Percentiles rank a stretch among this genome's conserved stretches.
These are phyloP conservation scores for Larimichthys polyactis DNA, from an alignment of 2,113 vertebrate species.

Conservation along the genomic window DNA sequence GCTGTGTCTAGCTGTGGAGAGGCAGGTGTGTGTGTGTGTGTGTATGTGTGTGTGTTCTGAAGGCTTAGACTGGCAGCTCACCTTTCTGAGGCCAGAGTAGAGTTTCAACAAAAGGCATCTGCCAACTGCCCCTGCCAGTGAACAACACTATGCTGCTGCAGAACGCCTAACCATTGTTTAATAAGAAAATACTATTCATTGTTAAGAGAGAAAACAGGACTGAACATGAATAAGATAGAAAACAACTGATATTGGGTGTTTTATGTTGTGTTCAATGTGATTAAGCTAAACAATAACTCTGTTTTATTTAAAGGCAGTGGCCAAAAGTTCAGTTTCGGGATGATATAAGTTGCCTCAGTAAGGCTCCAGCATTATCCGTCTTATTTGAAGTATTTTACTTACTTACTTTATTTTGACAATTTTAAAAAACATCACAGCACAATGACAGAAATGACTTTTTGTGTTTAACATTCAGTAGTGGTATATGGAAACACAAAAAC, in stretches of 20 bases:
- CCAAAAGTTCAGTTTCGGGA: neutral
- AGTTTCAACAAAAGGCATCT: slow-evolving; percentile 57
- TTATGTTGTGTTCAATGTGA: neutral
- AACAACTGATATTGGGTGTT: neutral
- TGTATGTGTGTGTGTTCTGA: neutral
- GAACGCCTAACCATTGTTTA: neutral
- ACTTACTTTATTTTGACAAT: no score
- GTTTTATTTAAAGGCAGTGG: neutral
- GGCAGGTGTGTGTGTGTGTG: slow-evolving; percentile 14
- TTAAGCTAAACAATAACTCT: neutral
- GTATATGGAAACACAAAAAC: neutral
- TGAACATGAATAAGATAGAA: neutral
- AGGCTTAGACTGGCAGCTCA: slow-evolving; percentile 51
- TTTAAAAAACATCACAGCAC: neutral
- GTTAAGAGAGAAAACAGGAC: neutral
- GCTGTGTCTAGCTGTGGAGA: slow-evolving; percentile 9
- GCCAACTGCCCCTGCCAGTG: slow-evolving; percentile 5
- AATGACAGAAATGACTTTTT: neutral
- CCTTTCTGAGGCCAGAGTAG: slow-evolving; percentile 52
- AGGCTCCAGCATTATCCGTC: neutral
- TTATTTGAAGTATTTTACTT: neutral
- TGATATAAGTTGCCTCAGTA: neutral
- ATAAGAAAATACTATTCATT: no score
- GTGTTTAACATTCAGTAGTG: neutral
- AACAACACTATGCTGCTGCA: neutral